These are phyloP conservation scores for Cheilosia soror DNA, from an alignment of 2,888 invertebrate species.

Conservation along the genomic window DNA sequence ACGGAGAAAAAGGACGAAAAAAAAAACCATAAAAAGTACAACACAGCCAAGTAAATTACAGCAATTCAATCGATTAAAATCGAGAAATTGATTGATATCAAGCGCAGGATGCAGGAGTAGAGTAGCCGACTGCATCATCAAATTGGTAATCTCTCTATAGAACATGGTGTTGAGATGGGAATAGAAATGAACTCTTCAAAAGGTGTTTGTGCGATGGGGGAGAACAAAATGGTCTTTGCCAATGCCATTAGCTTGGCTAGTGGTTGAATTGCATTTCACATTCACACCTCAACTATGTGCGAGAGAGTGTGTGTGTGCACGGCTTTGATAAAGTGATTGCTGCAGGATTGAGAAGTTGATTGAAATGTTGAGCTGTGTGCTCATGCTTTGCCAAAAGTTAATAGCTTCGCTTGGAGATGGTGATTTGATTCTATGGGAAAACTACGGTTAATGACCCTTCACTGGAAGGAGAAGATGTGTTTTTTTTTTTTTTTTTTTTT, in stretches of 20 bases:
- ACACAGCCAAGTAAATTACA: conserved; percentile 48
- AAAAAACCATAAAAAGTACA: conserved; percentile 27
- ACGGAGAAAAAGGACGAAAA: conserved; percentile 1
- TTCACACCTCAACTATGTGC: neutral
- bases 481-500: no score
- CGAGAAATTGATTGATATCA: conserved; percentile 68
- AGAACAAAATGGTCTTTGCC: conserved; percentile 40
- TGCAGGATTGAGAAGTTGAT: conserved; percentile 49
- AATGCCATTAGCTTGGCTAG: conserved; percentile 27
- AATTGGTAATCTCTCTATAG: conserved; percentile 51
- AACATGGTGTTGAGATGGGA: conserved; percentile 6
- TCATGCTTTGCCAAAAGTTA: conserved; percentile 41
- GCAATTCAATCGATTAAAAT: conserved; percentile 70
- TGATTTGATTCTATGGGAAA: neutral
- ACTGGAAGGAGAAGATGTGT: no score
- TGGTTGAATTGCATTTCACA: conserved; percentile 41
- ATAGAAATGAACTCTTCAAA: conserved; percentile 28
- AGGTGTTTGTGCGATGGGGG: conserved; percentile 1
- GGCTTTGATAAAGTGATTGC: conserved; percentile 54
- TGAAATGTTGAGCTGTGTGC: conserved; percentile 47
- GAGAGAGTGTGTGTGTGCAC: neutral
- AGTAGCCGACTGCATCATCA: neutral
- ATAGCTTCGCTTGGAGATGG: conserved; percentile 38
- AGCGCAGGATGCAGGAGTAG: neutral
- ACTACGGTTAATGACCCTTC: no score